Evolutionary conservation across 2,113 vertebrate genomes (phyloP), one percentile per base, ranked within the genome.

Genomic region (Dipodomys merriami): DNA sequence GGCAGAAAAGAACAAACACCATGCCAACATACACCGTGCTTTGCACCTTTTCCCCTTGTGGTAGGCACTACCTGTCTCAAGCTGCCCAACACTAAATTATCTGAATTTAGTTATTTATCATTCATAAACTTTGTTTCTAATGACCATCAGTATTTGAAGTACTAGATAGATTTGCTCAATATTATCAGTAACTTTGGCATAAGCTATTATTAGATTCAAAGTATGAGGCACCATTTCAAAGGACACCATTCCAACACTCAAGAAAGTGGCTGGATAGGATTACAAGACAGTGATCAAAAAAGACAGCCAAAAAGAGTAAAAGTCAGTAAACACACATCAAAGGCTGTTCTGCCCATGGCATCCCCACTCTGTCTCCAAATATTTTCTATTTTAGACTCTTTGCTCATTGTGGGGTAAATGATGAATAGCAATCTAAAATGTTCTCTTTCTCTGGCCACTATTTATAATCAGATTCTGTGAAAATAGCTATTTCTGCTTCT

Each of bases 401-500:
- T 57, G 4, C 39, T 11, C 62, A 33, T 11, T 23, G 12, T 57
- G 25, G 18, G 76, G 18, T 16, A 91, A 88, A 23, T 60, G 30
- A 76, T 33, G 57, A 18, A 15, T 91, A 91, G 35, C 65, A 88
- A 77, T 39, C 64, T 77, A 91, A 77, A 84, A 85, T 64, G 22
- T 46, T 57, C 29, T 13, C 25, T 22, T 82, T 67, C n/a, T 68
- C 23, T 86, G 46, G 46, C 27, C 29, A 49, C 19, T 64, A 4
- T 83, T 86, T 76, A 67, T 49, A 69, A 57, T 74, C 60, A 79
- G 18, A 29, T 68, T 60, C 83, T 74, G 69, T 35, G 22, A 93
- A 93, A 95, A 91, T 73, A 22, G 53, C 29, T 73, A 23, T 94
- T 79, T 91, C 30, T 91, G 39, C 80, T 91, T 90, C 74, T 74